Conservation (phyloP, 2,113 vertebrate species). For the Hippocampus barbouri region DNA sequence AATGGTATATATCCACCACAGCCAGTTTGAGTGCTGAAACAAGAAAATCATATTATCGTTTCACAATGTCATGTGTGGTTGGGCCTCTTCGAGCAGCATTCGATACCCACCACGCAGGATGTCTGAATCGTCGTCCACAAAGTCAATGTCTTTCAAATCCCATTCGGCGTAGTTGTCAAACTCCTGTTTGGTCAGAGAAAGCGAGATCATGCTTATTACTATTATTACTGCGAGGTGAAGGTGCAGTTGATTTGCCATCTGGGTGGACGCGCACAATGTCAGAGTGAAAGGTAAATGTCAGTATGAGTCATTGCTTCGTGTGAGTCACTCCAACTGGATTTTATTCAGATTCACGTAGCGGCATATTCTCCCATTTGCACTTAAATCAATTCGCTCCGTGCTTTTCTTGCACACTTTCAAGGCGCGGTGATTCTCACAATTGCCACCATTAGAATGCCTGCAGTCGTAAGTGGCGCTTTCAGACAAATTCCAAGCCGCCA, state of each 20-base stretch:
- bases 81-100: too few relatives aligned
- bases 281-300: constrained; percentile 1
- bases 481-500: too few relatives aligned
- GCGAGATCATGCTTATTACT: background rate
- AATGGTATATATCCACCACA: constrained; percentile 98
- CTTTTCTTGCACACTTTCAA: too few relatives aligned
- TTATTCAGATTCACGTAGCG: background rate
- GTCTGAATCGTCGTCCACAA: constrained; percentile 98
- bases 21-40: constrained; percentile 90
- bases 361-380: too few relatives aligned
- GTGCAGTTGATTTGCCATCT: background rate
- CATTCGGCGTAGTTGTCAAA: constrained; percentile 99
- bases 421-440: too few relatives aligned
- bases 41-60: background rate
- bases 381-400: too few relatives aligned
- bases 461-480: too few relatives aligned
- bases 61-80: background rate
- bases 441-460: too few relatives aligned
- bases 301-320: background rate
- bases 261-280: background rate
- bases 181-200: constrained; percentile 73
- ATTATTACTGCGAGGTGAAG: too few relatives aligned
- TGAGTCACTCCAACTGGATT: constrained; percentile 6
- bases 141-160: constrained; percentile 99
- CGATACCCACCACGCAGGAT: constrained; percentile 84